phyloP scores from a whole-genome alignment of 2,113 vertebrate genomes.

The Gymnarchus niloticus region DNA sequence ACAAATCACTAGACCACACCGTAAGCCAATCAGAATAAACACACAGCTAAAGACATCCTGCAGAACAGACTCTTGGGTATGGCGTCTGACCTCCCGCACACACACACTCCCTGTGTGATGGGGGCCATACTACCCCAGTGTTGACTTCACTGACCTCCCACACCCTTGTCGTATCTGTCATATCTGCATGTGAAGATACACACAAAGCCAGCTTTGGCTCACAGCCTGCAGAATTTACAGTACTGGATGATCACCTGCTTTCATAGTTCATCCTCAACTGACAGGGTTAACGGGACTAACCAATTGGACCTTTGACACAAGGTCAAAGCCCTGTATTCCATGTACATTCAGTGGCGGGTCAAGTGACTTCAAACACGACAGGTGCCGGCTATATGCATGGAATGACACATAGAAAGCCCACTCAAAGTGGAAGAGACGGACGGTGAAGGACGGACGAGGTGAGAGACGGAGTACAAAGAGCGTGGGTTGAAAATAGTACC shows the following conservation, averaged over 20 bases:
- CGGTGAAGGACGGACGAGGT: neutral
- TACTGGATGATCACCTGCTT: neutral
- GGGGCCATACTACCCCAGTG: neutral
- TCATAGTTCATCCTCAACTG: neutral
- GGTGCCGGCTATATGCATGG: neutral
- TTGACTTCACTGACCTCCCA: neutral
- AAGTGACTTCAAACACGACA: neutral
- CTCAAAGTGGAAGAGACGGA: neutral
- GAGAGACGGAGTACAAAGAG: neutral
- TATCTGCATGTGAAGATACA: neutral
- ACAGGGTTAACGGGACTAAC: neutral
- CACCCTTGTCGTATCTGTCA: neutral
- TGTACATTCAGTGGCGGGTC: neutral
- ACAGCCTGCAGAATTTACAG: neutral
- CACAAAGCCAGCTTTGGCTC: neutral
- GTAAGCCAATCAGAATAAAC: neutral
- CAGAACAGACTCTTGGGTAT: no score
- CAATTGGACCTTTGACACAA: no score
- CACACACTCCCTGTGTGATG: neutral
- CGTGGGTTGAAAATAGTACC: conserved; percentile 43
- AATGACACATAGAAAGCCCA: neutral
- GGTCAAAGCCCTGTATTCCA: no score
- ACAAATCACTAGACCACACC: neutral
- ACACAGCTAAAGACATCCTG: neutral
- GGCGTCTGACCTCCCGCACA: no score